phyloP scores from a whole-genome alignment of 2,888 invertebrate genomes.

The Hololepta plana region DNA sequence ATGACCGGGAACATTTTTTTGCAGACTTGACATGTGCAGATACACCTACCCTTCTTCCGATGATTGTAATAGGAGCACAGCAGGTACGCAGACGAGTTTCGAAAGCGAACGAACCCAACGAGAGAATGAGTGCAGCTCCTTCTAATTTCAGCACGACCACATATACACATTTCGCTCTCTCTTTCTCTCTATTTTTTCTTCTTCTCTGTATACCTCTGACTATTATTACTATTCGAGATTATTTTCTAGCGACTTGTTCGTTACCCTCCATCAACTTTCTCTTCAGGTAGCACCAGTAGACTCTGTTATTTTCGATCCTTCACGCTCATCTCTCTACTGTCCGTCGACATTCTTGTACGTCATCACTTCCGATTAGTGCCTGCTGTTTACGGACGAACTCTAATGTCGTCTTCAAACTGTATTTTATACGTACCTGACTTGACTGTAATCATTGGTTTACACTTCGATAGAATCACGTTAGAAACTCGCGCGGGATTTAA shows the following conservation, averaged over 20 bases:
- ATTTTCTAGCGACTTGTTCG: constrained; percentile 1
- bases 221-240: background rate
- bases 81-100: constrained; percentile 51
- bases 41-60: constrained; percentile 86
- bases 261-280: constrained; percentile 1
- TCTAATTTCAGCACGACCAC: background rate
- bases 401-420: no score
- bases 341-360: background rate
- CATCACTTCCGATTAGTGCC: background rate
- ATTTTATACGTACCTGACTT: no score
- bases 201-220: constrained; percentile 3
- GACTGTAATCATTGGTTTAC: no score
- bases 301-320: constrained; percentile 1
- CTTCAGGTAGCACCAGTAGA: background rate
- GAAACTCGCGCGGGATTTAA: no score
- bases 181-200: constrained; percentile 6
- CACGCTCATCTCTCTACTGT: background rate
- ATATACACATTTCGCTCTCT: constrained; percentile 5
- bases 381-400: background rate
- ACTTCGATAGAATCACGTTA: no score
- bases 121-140: no score
- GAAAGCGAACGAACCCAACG: constrained; percentile 5
- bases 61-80: constrained; percentile 94
- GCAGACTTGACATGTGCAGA: constrained; percentile 98
- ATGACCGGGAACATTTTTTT: constrained; percentile 29